A percentile compares a stretch with the other conserved stretches of the same genome.
These are phyloP conservation scores for Charina bottae DNA, from an alignment of 2,113 vertebrate genomes.

Conservation along the genomic window DNA sequence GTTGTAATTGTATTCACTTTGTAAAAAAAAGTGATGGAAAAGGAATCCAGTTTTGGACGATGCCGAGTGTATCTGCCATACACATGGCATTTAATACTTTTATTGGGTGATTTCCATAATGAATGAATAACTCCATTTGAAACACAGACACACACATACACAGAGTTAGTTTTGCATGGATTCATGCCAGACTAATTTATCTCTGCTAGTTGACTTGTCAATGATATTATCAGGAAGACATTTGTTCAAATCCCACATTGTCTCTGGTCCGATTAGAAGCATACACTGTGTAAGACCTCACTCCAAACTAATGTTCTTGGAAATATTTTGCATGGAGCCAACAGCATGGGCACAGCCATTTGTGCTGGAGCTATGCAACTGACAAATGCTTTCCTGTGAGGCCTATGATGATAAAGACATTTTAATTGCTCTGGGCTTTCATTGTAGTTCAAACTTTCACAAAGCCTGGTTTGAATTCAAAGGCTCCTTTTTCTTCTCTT, in stretches of 20 bases:
- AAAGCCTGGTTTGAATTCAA: constrained; percentile 46
- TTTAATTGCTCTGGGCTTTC: constrained; percentile 37
- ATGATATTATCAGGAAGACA: constrained; percentile 50
- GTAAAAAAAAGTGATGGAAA: not conserved
- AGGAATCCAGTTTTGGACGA: not conserved
- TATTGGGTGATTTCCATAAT: constrained; percentile 40
- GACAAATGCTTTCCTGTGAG: constrained; percentile 38
- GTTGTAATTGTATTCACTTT: not conserved
- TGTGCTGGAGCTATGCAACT: not conserved
- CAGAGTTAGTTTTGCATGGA: constrained; percentile 45
- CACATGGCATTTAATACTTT: not conserved
- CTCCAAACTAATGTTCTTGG: constrained; percentile 19
- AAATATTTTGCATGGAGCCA: not conserved
- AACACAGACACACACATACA: constrained; percentile 47
- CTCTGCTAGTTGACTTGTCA: constrained; percentile 58
- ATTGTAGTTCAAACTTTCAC: constrained; percentile 38
- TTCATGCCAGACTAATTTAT: constrained; percentile 33
- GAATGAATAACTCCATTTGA: constrained; percentile 57
- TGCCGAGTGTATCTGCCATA: not conserved
- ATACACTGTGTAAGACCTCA: not conserved
- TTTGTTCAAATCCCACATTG: constrained; percentile 33
- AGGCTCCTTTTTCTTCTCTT: constrained; percentile 22
- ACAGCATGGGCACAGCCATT: constrained; percentile 31
- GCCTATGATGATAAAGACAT: constrained; percentile 14
- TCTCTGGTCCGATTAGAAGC: constrained; percentile 27